Evolutionary conservation across 2,797 vertebrate species (phyloP).

Genomic region (Taenioides sp.): DNA sequence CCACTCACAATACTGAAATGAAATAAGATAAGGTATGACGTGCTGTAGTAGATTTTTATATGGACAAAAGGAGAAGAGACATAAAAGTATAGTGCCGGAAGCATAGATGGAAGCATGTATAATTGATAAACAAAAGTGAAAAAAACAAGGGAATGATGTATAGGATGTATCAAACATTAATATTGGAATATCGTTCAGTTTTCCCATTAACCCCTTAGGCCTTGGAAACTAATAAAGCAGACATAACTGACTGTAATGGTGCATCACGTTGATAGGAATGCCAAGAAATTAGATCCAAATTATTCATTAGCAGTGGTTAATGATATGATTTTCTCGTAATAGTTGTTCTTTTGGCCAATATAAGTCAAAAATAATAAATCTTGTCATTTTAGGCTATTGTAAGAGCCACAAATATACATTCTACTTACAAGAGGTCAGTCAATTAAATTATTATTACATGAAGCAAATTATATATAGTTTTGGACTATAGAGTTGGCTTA

Average conservation of each 20-base stretch:
- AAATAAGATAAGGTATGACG: constrained; percentile 40
- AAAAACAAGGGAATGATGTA: constrained; percentile 8
- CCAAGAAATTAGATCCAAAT: constrained; percentile 11
- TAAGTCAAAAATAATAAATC: not conserved
- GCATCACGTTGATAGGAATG: constrained; percentile 15
- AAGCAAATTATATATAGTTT: not conserved
- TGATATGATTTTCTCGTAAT: not conserved
- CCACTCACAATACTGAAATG: constrained; percentile 40
- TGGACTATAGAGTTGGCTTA: not conserved
- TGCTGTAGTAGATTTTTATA: constrained; percentile 32
- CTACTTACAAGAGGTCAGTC: not conserved
- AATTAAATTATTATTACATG: not conserved
- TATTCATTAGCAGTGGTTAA: constrained; percentile 27
- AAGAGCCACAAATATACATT: not conserved
- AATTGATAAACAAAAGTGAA: constrained; percentile 27
- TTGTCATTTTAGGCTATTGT: not conserved
- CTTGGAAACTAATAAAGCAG: constrained; percentile 17
- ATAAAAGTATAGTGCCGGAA: not conserved
- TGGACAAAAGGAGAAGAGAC: not conserved
- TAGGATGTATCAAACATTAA: constrained; percentile 7
- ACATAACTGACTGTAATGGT: constrained; percentile 3
- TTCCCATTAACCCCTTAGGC: constrained; percentile 7
- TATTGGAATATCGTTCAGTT: constrained; percentile 19
- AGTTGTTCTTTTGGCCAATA: not conserved
- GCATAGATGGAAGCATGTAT: constrained; percentile 13